Evolutionary conservation across 2,113 vertebrate species (phyloP).

Genomic region (Nycticorax nycticorax): DNA sequence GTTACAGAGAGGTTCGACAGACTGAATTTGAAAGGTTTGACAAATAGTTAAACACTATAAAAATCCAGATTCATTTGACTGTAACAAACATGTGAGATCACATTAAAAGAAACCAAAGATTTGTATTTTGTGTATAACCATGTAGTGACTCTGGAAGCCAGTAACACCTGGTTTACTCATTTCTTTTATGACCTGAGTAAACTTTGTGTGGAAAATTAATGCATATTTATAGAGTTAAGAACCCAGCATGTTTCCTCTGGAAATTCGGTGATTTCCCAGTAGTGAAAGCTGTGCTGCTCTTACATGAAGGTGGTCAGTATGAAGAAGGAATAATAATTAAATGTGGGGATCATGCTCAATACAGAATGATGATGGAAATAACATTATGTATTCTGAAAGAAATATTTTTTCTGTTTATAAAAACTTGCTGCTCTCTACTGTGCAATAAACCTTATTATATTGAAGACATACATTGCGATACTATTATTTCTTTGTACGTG

Average conservation of each 20-base stretch:
- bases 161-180: background rate
- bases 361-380: background rate
- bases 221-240: conserved; percentile 30
- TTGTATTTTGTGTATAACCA: background rate
- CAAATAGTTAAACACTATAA: background rate
- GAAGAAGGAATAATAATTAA: conserved; percentile 53
- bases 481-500: background rate
- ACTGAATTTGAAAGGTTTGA: background rate
- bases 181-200: background rate
- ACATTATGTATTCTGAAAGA: conserved; percentile 1
- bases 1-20: background rate
- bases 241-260: background rate
- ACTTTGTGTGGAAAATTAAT: background rate
- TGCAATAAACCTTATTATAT: background rate
- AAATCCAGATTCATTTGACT: background rate
- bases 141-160: background rate
- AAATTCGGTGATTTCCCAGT: conserved; percentile 48
- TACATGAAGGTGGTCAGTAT: background rate
- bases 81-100: background rate
- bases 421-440: background rate
- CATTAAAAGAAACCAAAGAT: background rate
- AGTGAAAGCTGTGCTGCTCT: background rate
- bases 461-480: background rate
- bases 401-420: conserved; percentile 2
- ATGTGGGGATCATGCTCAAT: background rate